phyloP scores from a whole-genome alignment of 2,888 invertebrate species.

The Epinotia brunnichana region DNA sequence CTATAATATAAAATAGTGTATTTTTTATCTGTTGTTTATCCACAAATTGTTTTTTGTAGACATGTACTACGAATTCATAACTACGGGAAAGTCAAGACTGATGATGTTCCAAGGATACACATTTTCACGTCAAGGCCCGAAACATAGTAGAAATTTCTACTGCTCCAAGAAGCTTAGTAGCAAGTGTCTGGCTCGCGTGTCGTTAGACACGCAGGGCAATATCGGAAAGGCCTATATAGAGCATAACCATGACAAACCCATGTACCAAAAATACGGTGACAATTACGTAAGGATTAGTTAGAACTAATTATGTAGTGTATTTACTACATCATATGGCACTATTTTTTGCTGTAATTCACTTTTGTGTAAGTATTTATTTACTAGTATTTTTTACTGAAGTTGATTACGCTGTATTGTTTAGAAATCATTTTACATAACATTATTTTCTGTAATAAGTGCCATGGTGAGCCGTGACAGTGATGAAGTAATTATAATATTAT shows the following conservation, averaged over 20 bases:
- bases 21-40: neutral
- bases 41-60: neutral
- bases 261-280: neutral
- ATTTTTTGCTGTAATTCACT: no score
- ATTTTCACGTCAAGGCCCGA: conserved; percentile 49
- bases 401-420: no score
- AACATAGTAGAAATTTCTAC: neutral
- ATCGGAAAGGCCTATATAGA: neutral
- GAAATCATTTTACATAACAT: no score
- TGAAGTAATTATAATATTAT: neutral
- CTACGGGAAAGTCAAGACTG: conserved; percentile 29
- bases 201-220: conserved; percentile 34
- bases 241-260: conserved; percentile 43
- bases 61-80: conserved; percentile 2
- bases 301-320: neutral
- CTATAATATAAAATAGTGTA: no score
- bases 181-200: conserved; percentile 46
- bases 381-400: no score
- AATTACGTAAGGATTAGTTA: conserved; percentile 7
- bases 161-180: conserved; percentile 42
- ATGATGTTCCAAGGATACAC: conserved; percentile 48
- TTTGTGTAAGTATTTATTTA: no score
- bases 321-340: no score
- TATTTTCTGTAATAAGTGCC: neutral
- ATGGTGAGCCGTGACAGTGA: neutral